These are phyloP conservation scores for Anorthoa munda DNA, from an alignment of 2,888 invertebrate genomes.

Conservation along the genomic window DNA sequence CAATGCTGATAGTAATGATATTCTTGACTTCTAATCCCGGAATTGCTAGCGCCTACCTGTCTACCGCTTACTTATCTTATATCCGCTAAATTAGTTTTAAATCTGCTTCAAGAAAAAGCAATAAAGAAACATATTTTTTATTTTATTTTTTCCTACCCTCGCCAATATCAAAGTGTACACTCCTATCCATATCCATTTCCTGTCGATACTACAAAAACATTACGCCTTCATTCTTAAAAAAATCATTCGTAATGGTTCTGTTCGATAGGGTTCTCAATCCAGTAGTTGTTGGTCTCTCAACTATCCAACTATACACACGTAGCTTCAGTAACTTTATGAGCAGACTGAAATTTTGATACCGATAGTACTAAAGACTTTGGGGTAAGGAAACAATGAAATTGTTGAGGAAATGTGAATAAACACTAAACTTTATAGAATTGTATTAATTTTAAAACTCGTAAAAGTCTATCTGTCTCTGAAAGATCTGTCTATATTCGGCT, in stretches of 20 bases:
- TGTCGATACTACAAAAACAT: conserved; percentile 67
- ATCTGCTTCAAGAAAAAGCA: neutral
- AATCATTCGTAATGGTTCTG: conserved; percentile 64
- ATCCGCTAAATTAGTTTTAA: neutral
- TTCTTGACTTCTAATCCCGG: neutral
- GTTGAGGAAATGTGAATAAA: neutral
- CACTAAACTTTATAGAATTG: neutral
- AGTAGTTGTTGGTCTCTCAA: conserved; percentile 52
- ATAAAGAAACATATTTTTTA: neutral
- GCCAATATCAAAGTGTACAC: conserved; percentile 40
- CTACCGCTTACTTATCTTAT: neutral
- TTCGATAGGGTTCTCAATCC: conserved; percentile 61
- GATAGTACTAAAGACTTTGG: neutral
- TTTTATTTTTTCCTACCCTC: conserved; percentile 28
- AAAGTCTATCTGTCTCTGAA: neutral
- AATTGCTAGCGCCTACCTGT: neutral
- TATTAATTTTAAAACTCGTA: neutral
- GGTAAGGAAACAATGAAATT: neutral
- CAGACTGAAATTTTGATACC: neutral
- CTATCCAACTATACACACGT: conserved; percentile 6
- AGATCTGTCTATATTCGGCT: neutral
- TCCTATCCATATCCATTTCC: conserved; percentile 61
- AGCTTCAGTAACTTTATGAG: neutral
- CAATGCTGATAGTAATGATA: too few relatives aligned
- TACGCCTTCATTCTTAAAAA: conserved; percentile 67